phyloP scores from a whole-genome alignment of 1,140 invertebrate genomes.

The Zaprionus nigranus region DNA sequence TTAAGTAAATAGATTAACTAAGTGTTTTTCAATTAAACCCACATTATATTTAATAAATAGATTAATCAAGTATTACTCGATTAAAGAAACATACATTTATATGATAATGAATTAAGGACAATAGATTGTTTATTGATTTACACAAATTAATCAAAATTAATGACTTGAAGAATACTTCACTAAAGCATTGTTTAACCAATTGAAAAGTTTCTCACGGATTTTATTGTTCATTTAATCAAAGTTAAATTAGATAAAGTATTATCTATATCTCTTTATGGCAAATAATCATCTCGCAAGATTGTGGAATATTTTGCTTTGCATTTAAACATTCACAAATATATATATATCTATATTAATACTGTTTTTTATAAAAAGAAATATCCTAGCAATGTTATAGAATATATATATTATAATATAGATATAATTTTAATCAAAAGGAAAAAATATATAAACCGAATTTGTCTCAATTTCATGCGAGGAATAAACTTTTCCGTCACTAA shows the following conservation, averaged over 20 bases:
- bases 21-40: too few relatives aligned
- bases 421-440: neutral
- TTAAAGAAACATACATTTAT: too few relatives aligned
- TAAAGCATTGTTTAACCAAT: neutral
- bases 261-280: neutral
- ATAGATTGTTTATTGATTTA: too few relatives aligned
- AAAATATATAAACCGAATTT: neutral
- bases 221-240: neutral
- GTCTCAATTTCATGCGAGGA: neutral
- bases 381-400: neutral
- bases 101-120: too few relatives aligned
- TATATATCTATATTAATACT: neutral
- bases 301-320: neutral
- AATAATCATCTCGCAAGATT: neutral
- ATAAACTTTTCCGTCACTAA: conserved; percentile 11
- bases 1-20: too few relatives aligned
- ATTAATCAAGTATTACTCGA: neutral
- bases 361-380: neutral
- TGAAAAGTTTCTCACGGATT: neutral
- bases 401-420: neutral
- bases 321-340: neutral
- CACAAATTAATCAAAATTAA: too few relatives aligned
- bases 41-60: neutral
- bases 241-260: neutral
- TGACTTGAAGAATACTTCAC: too few relatives aligned